Percentiles rank a stretch among this genome's conserved stretches.
phyloP scores from a whole-genome alignment of 2,113 vertebrate species.

The Dromas ardeola region DNA sequence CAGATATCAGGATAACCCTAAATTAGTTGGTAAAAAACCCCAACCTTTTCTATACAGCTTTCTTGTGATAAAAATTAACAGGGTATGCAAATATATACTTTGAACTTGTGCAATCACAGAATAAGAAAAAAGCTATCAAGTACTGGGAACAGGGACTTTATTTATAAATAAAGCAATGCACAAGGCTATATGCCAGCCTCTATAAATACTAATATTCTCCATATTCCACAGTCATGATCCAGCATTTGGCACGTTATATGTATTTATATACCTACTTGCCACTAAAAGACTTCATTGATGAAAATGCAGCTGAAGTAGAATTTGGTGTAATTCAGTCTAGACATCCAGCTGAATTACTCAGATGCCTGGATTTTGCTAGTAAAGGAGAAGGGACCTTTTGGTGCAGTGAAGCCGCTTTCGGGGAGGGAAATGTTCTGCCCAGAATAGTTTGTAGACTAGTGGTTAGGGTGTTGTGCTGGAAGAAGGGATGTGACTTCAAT shows the following conservation, averaged over 20 bases:
- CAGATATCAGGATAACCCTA: background rate
- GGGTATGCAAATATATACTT: background rate
- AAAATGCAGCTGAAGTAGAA: background rate
- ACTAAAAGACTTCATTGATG: background rate
- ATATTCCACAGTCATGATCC: background rate
- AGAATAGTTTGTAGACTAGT: background rate
- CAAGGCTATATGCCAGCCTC: background rate
- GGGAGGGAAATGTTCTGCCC: background rate
- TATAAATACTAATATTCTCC: background rate
- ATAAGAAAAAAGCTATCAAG: background rate
- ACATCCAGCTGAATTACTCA: background rate
- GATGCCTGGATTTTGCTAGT: background rate
- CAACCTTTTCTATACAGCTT: background rate
- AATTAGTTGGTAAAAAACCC: background rate
- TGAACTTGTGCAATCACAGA: background rate
- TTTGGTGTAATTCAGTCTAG: background rate
- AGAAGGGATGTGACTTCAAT: background rate
- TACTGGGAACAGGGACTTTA: background rate
- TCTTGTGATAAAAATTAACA: background rate
- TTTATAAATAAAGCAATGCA: background rate
- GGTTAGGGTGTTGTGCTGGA: background rate
- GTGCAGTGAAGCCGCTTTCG: rapidly evolving
- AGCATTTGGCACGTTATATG: background rate
- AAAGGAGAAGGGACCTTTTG: background rate
- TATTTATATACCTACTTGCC: background rate